phyloP scores from a whole-genome alignment of 92 coral and sea anemone species.

The Anthopleura xanthogrammica region DNA sequence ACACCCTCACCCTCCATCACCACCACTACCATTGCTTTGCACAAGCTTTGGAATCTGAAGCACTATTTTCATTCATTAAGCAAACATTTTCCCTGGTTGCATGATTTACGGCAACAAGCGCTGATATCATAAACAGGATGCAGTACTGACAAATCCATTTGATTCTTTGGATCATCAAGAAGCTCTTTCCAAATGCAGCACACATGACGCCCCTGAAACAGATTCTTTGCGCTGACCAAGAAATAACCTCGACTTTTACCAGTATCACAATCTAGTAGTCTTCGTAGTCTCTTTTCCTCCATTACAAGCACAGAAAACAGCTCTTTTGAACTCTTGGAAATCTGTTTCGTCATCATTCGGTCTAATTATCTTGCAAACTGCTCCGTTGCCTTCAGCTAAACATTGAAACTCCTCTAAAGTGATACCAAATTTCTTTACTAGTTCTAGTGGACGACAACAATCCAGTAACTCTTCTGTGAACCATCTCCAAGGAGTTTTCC shows the following conservation, averaged over 20 bases:
- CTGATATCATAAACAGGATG: slow-evolving; percentile 31
- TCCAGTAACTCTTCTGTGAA: slow-evolving; percentile 83
- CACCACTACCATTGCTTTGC: too few relatives aligned
- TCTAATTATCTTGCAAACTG: slow-evolving; percentile 63
- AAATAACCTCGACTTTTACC: slow-evolving; percentile 77
- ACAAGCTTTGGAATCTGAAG: too few relatives aligned
- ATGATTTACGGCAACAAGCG: background rate
- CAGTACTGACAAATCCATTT: slow-evolving; percentile 38
- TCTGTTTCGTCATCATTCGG: slow-evolving; percentile 40
- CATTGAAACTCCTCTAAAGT: slow-evolving; percentile 83
- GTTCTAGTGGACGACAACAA: slow-evolving; percentile 82
- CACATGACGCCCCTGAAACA: slow-evolving; percentile 52
- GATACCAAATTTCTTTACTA: slow-evolving; percentile 66
- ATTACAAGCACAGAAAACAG: slow-evolving; percentile 53
- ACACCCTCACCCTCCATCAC: too few relatives aligned
- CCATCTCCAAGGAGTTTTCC: slow-evolving; percentile 98
- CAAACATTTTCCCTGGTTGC: background rate
- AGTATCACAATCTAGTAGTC: slow-evolving; percentile 58
- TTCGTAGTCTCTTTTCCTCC: slow-evolving; percentile 25
- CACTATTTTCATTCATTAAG: background rate
- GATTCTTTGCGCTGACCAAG: slow-evolving; percentile 47
- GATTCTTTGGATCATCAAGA: background rate
- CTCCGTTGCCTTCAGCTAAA: slow-evolving; percentile 83
- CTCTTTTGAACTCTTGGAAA: slow-evolving; percentile 41
- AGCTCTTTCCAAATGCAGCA: slow-evolving; percentile 51